Conservation (phyloP, 2,113 vertebrate genomes). For the Engraulis encrasicolus region DNA sequence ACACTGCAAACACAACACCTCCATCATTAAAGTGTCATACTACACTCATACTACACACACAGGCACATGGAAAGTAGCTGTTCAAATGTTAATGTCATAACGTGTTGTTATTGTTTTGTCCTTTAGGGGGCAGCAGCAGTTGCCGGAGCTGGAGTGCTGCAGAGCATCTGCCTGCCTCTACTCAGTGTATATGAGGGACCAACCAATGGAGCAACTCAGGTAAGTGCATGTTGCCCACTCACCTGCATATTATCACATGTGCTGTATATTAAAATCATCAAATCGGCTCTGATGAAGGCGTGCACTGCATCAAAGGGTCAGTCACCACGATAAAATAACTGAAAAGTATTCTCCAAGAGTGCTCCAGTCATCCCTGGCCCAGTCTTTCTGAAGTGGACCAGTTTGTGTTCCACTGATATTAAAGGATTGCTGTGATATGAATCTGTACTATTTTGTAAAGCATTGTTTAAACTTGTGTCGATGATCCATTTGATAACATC, state of each 20-base stretch:
- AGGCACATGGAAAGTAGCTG: not conserved
- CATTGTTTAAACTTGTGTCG: not conserved
- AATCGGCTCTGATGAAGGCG: too few species aligned
- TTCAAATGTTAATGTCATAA: not conserved
- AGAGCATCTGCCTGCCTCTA: conserved; percentile 93
- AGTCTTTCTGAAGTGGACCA: too few species aligned
- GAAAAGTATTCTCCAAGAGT: too few species aligned
- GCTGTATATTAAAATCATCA: not conserved
- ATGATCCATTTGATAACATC: not conserved
- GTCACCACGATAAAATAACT: too few species aligned
- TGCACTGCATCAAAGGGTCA: too few species aligned
- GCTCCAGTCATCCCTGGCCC: too few species aligned
- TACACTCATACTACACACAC: not conserved
- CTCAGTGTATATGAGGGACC: conserved; percentile 91
- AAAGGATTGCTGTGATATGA: not conserved
- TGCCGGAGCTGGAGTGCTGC: conserved; percentile 90
- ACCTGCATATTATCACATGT: not conserved
- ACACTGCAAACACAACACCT: too few species aligned
- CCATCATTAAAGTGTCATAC: not conserved
- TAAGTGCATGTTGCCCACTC: conserved; percentile 50
- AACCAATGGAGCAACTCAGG: conserved; percentile 84
- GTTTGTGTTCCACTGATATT: too few species aligned
- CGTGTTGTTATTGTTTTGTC: conserved; percentile 16
- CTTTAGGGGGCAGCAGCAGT: conserved; percentile 89
- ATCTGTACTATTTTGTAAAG: not conserved